A percentile compares a stretch with the other conserved stretches of the same genome.
Conservation (phyloP, 2,888 invertebrate species). For the Ornithoptera priamus region DNA sequence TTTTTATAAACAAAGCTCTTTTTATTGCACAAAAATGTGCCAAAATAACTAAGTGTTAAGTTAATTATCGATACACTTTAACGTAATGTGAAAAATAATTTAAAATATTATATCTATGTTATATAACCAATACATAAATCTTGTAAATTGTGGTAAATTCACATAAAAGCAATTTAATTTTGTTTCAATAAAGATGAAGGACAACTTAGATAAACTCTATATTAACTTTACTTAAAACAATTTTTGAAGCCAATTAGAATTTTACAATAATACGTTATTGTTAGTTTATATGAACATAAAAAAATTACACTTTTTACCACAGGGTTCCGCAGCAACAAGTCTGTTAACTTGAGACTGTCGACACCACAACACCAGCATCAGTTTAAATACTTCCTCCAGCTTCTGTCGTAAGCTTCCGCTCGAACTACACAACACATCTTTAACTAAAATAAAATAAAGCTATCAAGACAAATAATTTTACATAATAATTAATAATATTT, state of each 20-base stretch:
- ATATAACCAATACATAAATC: too few species aligned
- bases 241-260: background rate
- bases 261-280: background rate
- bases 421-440: slow-evolving; percentile 56
- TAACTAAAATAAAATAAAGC: slow-evolving; percentile 59
- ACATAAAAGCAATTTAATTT: too few species aligned
- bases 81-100: too few species aligned
- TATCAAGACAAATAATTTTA: slow-evolving; percentile 17
- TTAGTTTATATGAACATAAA: background rate
- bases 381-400: slow-evolving; percentile 88
- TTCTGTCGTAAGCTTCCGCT: slow-evolving; percentile 76
- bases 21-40: too few species aligned
- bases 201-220: too few species aligned
- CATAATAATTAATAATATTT: slow-evolving; percentile 4
- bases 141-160: too few species aligned
- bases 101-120: too few species aligned
- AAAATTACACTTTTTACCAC: slow-evolving; percentile 65
- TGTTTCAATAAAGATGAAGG: too few species aligned
- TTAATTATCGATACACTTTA: too few species aligned
- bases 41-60: too few species aligned
- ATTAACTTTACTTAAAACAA: background rate
- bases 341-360: slow-evolving; percentile 86
- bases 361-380: slow-evolving; percentile 92
- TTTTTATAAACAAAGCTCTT: too few species aligned
- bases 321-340: slow-evolving; percentile 80